These are phyloP conservation scores for Heliconius ismenius DNA, from an alignment of 2,888 invertebrate species.

Conservation along the genomic window DNA sequence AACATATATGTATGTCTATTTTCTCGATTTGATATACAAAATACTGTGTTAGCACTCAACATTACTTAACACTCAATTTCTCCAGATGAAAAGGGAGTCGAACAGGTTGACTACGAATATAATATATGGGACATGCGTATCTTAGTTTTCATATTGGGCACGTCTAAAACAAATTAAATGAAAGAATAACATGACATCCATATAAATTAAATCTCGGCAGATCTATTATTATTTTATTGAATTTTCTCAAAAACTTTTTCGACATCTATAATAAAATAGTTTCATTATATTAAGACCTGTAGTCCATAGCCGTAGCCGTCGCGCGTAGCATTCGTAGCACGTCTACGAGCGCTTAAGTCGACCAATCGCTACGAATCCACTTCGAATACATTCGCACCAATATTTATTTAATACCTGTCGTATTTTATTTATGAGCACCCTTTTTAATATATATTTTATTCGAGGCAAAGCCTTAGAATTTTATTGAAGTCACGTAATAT, in stretches of 20 bases:
- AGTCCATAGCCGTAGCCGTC: slow-evolving; percentile 44
- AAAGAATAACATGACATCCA: neutral
- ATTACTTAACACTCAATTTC: no score
- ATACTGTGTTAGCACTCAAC: no score
- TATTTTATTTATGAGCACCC: slow-evolving; percentile 25
- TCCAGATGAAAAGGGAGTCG: no score
- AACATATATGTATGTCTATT: no score
- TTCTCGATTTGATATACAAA: no score
- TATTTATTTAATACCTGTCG: slow-evolving; percentile 38
- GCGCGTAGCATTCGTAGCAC: slow-evolving; percentile 70
- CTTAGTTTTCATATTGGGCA: no score
- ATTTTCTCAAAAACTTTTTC: slow-evolving; percentile 18
- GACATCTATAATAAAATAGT: slow-evolving; percentile 28
- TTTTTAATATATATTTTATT: slow-evolving; percentile 15
- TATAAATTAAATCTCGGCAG: neutral
- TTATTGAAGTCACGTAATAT: slow-evolving; percentile 1
- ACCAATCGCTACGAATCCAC: slow-evolving; percentile 45
- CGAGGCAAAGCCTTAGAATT: neutral
- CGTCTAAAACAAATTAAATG: neutral
- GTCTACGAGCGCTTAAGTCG: slow-evolving; percentile 61
- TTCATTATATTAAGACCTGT: slow-evolving; percentile 39
- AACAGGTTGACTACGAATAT: no score
- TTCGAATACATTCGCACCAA: slow-evolving; percentile 36
- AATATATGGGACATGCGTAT: no score
- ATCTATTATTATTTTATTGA: neutral